Evolutionary conservation across 2,797 vertebrate species (phyloP), one percentile per base, ranked within the genome.

Genomic region (Rhyacichthys aspro): DNA sequence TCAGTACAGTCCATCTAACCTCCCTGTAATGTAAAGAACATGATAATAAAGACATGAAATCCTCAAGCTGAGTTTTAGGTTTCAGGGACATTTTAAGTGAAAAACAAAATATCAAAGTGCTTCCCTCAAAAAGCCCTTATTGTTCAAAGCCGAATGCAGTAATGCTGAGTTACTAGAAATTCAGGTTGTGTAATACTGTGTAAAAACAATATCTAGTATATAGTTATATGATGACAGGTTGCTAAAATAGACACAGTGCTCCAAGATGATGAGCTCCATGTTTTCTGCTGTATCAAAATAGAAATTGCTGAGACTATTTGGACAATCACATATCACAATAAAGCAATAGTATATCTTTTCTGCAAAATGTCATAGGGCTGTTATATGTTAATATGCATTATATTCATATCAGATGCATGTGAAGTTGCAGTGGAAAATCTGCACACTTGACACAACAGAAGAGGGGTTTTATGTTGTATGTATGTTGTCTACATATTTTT

Each of bases 61-160:
- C 4, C 23, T 28, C 4, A 5, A 2, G 23, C 23, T 28, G 23
- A 5, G 23, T 28, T 28, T 5, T 39, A 17, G 16, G 49, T 37
- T 52, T 17, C 10, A 3, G 12, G 37, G 34, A 52, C 11, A 5
- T 49, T 37, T n/a, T 38, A 16, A 37, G 34, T 17, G 16, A 38
- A 52, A 28, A 38, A 52, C 16, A 52, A 37, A 19, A 52, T 34
- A 52, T 52, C 34, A 52, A 52, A 19, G 49, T 52, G n/a, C 11
- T 19, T 6, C 23, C 34, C 16, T 37, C 49, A 37, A 38, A 50
- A 37, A 52, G 33, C 49, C 49, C 16, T 3, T 28, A 28, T 14
- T 14, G 34, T 52, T 52, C 39, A 41, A 41, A 41, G 39, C 19
- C 19, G 19, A 28, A 28, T 28, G 23, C 23, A 5, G 23, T 6